A percentile compares a stretch with the other conserved stretches of the same genome.
Conservation (phyloP, 2,888 invertebrate genomes). For the Tolmerus cingulatus region DNA sequence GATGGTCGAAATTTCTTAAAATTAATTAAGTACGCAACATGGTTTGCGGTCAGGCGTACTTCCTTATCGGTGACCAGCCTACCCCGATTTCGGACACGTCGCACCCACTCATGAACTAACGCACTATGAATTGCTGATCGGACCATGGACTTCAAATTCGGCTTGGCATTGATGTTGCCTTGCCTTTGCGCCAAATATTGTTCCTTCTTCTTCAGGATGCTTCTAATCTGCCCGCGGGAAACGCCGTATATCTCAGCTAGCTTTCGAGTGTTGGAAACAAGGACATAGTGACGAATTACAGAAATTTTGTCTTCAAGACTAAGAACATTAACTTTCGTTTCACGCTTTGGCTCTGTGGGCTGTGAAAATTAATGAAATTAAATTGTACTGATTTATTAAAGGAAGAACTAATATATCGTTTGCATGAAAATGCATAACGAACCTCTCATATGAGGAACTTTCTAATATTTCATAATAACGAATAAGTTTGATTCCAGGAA, state of each 20-base stretch:
- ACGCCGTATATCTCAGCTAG: not conserved
- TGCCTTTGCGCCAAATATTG: not conserved
- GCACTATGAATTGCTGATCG: not conserved
- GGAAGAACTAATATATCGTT: too few relatives aligned
- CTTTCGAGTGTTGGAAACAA: not conserved
- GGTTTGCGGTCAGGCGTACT: not conserved
- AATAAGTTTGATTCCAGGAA: too few relatives aligned
- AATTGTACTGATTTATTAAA: too few relatives aligned
- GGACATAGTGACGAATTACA: not conserved
- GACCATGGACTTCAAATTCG: not conserved
- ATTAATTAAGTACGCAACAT: not conserved
- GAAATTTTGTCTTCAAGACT: not conserved
- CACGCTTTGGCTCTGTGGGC: not conserved
- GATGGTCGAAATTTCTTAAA: not conserved
- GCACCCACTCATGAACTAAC: not conserved
- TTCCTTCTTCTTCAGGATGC: not conserved
- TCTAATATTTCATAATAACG: too few relatives aligned
- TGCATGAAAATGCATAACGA: too few relatives aligned
- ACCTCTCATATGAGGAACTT: too few relatives aligned
- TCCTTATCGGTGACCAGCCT: not conserved
- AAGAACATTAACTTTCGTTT: not conserved
- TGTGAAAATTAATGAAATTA: not conserved
- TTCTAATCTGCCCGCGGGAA: not conserved
- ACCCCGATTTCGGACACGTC: not conserved
- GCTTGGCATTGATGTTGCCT: not conserved